Conservation (phyloP, 2,888 invertebrate genomes). For the Pristionchus exspectatus region DNA sequence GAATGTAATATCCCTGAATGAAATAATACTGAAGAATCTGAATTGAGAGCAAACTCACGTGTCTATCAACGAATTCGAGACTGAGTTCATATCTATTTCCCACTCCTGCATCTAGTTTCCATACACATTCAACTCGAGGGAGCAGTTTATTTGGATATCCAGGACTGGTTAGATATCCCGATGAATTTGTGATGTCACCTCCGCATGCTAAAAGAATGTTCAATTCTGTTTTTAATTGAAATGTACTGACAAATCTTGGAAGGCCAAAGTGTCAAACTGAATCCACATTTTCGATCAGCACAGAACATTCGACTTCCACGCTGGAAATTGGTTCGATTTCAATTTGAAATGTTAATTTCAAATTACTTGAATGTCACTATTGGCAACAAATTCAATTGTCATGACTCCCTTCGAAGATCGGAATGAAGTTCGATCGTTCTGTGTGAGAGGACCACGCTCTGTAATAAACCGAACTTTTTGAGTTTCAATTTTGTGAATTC, state of each 20-base stretch:
- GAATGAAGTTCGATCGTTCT: neutral
- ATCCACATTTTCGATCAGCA: slow-evolving; percentile 72
- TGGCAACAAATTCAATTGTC: slow-evolving; percentile 62
- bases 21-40: neutral
- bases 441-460: neutral
- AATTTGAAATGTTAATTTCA: neutral
- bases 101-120: slow-evolving; percentile 73
- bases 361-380: slow-evolving; percentile 53
- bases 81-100: slow-evolving; percentile 69
- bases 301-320: slow-evolving; percentile 68
- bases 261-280: slow-evolving; percentile 69
- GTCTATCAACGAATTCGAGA: slow-evolving; percentile 65
- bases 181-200: slow-evolving; percentile 67
- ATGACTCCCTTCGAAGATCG: slow-evolving; percentile 59
- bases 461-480: neutral
- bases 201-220: slow-evolving; percentile 68
- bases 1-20: slow-evolving; percentile 66
- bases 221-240: neutral
- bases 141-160: slow-evolving; percentile 68
- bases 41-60: neutral
- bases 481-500: neutral
- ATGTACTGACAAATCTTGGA: slow-evolving; percentile 63
- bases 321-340: slow-evolving; percentile 37
- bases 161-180: slow-evolving; percentile 69
- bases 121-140: slow-evolving; percentile 68